These are phyloP conservation scores for Anseranas semipalmata DNA, from an alignment of 2,113 vertebrate genomes.

Conservation along the genomic window DNA sequence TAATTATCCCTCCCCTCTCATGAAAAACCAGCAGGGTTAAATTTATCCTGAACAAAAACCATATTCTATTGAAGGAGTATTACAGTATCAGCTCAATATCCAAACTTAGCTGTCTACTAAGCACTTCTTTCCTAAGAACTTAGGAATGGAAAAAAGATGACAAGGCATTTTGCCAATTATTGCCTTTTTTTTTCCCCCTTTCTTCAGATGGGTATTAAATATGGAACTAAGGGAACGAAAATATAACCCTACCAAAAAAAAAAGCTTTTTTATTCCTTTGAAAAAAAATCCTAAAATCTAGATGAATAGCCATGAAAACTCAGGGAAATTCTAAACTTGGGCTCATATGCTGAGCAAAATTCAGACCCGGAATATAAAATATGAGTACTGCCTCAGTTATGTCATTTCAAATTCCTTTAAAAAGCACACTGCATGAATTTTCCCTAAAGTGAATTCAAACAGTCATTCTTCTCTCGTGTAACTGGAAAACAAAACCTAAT, in stretches of 20 bases:
- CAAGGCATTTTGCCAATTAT: not conserved
- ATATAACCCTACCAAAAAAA: not conserved
- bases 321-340: not conserved
- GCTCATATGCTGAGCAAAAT: not conserved
- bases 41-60: conserved; percentile 20
- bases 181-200: not conserved
- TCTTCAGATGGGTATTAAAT: not conserved
- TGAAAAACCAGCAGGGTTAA: not conserved
- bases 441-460: not conserved
- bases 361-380: not conserved
- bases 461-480: not conserved
- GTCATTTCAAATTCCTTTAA: not conserved
- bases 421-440: not conserved
- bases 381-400: not conserved
- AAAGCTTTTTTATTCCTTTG: not conserved
- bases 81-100: not conserved
- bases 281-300: not conserved
- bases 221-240: not conserved
- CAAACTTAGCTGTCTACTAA: not conserved
- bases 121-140: not conserved
- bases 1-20: conserved; percentile 33
- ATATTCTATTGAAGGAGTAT: not conserved
- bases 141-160: not conserved
- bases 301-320: not conserved
- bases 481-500: not conserved